These are phyloP conservation scores for Lamproptera curius DNA, from an alignment of 2,888 invertebrate species.

Conservation along the genomic window DNA sequence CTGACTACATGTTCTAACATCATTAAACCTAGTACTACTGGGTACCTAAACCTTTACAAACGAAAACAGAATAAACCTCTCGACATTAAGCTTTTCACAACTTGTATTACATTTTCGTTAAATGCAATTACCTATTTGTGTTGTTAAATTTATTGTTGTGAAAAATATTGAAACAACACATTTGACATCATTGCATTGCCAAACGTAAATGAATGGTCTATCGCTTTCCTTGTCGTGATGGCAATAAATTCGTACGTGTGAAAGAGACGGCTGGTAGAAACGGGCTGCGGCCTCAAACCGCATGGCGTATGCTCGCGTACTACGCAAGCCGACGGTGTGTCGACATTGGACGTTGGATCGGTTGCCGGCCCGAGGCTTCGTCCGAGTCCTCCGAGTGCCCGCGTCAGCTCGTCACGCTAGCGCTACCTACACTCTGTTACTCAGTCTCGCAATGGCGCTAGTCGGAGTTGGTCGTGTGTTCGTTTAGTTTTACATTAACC, in stretches of 20 bases:
- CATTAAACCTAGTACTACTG: no score
- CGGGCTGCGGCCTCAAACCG: constrained; percentile 40
- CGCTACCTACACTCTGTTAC: constrained; percentile 20
- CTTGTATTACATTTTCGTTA: constrained; percentile 20
- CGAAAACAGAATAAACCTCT: constrained; percentile 4
- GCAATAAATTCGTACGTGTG: constrained; percentile 28
- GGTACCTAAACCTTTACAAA: constrained; percentile 1
- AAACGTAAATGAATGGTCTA: constrained; percentile 73
- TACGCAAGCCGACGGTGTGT: constrained; percentile 77
- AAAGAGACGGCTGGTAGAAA: constrained; percentile 46
- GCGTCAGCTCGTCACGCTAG: constrained; percentile 35
- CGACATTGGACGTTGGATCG: constrained; percentile 77
- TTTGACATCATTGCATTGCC: constrained; percentile 60
- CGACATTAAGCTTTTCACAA: constrained; percentile 18
- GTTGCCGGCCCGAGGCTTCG: constrained; percentile 68
- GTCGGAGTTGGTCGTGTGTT: constrained; percentile 67
- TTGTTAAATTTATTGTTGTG: constrained; percentile 38
- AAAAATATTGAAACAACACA: constrained; percentile 58
- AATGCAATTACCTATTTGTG: constrained; percentile 29
- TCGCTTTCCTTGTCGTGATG: constrained; percentile 44
- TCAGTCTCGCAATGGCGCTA: constrained; percentile 78
- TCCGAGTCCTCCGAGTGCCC: constrained; percentile 39
- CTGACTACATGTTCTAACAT: no score
- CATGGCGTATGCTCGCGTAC: constrained; percentile 70
- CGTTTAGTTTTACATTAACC: constrained; percentile 68